A percentile compares a stretch with the other conserved stretches of the same genome.
phyloP scores from a whole-genome alignment of 2,113 vertebrate genomes.

The Lipotes vexillifer region DNA sequence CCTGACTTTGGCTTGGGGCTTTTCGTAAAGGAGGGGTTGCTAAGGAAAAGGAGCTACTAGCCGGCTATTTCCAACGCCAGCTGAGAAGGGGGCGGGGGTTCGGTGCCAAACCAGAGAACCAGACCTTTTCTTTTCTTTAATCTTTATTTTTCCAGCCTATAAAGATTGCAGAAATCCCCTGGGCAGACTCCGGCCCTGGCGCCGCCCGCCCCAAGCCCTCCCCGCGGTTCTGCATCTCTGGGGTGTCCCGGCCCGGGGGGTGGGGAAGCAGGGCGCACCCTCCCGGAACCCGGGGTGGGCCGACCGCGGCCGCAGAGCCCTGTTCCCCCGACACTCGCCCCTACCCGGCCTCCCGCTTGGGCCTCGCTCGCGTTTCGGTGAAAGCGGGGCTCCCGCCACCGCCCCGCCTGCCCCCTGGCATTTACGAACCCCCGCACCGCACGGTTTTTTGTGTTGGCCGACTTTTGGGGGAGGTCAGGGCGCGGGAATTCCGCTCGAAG shows the following conservation, averaged over 20 bases:
- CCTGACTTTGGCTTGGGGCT: not conserved
- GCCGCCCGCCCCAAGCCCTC: not conserved
- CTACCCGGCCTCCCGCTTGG: not conserved
- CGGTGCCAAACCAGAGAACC: not conserved
- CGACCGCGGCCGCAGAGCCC: not conserved
- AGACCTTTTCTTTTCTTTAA: not conserved
- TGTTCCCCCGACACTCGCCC: not conserved
- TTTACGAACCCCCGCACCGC: not conserved
- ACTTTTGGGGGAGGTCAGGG: not conserved
- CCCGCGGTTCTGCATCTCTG: rapidly evolving
- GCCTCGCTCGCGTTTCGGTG: not conserved
- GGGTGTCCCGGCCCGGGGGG: rapidly evolving
- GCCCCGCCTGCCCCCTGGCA: not conserved
- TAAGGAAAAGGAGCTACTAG: not conserved
- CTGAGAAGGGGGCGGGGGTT: not conserved
- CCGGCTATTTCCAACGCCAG: not conserved
- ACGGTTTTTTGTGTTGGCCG: not conserved
- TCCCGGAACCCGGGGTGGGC: too few species aligned
- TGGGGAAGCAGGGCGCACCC: too few species aligned
- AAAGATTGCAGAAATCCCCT: not conserved
- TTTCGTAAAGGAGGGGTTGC: not conserved
- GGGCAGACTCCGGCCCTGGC: not conserved
- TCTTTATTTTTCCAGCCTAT: not conserved
- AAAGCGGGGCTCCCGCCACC: not conserved
- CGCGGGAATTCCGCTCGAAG: not conserved